Evolutionary conservation across 2,797 vertebrate genomes (phyloP).

Genomic region (Gymnoscopelus braueri): DNA sequence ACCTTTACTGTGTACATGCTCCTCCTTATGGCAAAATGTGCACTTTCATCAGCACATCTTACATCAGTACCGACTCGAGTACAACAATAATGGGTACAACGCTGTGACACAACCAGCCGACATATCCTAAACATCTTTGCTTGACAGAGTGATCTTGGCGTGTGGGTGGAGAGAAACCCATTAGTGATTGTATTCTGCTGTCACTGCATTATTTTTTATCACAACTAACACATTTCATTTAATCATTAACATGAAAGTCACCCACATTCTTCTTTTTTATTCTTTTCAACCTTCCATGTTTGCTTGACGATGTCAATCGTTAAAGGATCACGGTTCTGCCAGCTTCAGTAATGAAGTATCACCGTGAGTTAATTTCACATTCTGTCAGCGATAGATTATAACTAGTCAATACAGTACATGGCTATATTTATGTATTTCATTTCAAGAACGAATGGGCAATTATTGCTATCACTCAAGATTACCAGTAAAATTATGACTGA

Average conservation of each 20-base stretch:
- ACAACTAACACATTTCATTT: conserved; percentile 61
- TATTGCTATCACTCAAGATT: conserved; percentile 53
- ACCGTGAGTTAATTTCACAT: conserved; percentile 44
- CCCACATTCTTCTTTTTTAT: conserved; percentile 58
- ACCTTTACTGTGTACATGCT: conserved; percentile 45
- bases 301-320: conserved; percentile 54
- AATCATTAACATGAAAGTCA: conserved; percentile 56
- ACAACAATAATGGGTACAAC: conserved; percentile 26
- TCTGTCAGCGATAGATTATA: conserved; percentile 40
- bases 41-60: conserved; percentile 18
- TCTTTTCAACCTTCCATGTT: conserved; percentile 52
- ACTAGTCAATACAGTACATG: conserved; percentile 42
- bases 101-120: conserved; percentile 40
- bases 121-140: conserved; percentile 26
- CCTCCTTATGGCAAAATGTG: conserved; percentile 28
- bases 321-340: conserved; percentile 37
- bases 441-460: conserved; percentile 53
- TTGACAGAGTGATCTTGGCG: conserved; percentile 36
- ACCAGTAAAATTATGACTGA: conserved; percentile 63
- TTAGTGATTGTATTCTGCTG: conserved; percentile 49
- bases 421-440: conserved; percentile 64
- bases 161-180: conserved; percentile 51
- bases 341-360: conserved; percentile 25
- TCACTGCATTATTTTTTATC: conserved; percentile 67
- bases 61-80: too few species aligned